Evolutionary conservation across 2,888 invertebrate species (phyloP), one percentile per base, ranked within the genome.

Genomic region (Odontocerum albicorne): DNA sequence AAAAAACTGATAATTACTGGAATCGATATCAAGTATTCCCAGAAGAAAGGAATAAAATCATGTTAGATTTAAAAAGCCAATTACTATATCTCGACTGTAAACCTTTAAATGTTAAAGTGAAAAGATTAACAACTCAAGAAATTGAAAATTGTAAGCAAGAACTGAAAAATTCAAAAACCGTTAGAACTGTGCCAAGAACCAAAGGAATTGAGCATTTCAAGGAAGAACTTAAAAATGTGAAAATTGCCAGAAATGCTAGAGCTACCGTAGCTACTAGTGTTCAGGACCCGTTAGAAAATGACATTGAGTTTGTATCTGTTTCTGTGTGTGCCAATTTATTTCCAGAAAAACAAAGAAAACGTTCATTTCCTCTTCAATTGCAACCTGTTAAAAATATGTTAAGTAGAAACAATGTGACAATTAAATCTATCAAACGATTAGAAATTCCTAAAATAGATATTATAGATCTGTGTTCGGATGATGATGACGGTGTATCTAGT

Each of bases 381-480:
- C n/a, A n/a, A n/a, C n/a, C n/a, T n/a, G n/a, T n/a, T n/a, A n/a
- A n/a, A n/a, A n/a, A n/a, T n/a, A n/a, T n/a, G n/a, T n/a, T n/a
- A n/a, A n/a, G n/a, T n/a, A n/a, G n/a, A n/a, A n/a, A n/a, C n/a
- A n/a, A n/a, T n/a, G n/a, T n/a, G n/a, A n/a, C n/a, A n/a, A n/a
- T n/a, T n/a, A n/a, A n/a, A n/a, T n/a, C n/a, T n/a, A n/a, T n/a
- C n/a, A n/a, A n/a, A n/a, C n/a, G 12, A 19, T 10, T 6, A 12
- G 15, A 31, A 2, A 13, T 21, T 15, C 12, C 36, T n/a, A 19
- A 12, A n/a, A 38, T 47, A 22, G 73, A 73, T 62, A 81, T 83
- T 67, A 85, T 86, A 63, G 84, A 86, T 67, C 75, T 86, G 66
- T 86, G 86, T 68, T 85, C 86, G 1, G 86, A 86, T 57, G 69